A percentile compares a stretch with the other conserved stretches of the same genome.
Evolutionary conservation across 2,888 invertebrate genomes (phyloP).

Genomic region (Metallyticus violacea): DNA sequence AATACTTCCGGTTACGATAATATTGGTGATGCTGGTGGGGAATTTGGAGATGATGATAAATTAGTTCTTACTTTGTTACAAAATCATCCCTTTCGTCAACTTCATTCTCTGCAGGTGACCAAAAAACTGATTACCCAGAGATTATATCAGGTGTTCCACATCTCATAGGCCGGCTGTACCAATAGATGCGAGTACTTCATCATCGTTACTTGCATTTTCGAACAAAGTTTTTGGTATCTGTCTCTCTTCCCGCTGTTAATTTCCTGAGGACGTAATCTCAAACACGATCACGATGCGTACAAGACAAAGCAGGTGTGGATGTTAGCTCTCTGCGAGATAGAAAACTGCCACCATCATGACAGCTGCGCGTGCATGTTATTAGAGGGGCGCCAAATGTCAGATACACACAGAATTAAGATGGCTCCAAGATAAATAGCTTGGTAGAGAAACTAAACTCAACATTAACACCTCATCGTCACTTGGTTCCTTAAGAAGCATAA

Average conservation of each 20-base stretch:
- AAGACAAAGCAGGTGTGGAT: not conserved
- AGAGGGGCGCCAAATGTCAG: not conserved
- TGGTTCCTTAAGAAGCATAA: not conserved
- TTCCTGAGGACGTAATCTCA: not conserved
- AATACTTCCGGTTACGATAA: too few species aligned
- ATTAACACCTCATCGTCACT: not conserved
- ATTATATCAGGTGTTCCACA: not conserved
- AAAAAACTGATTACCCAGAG: not conserved
- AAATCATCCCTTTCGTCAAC: not conserved
- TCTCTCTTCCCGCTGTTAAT: not conserved
- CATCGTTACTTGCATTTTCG: not conserved
- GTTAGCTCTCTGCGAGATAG: too few species aligned
- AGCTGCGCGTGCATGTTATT: not conserved
- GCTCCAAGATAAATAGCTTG: not conserved
- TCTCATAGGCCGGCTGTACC: not conserved
- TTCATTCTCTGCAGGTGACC: not conserved
- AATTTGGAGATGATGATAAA: not conserved
- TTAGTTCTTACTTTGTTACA: not conserved
- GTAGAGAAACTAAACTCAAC: not conserved
- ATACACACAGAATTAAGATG: not conserved
- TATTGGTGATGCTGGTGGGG: too few species aligned
- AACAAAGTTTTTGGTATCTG: not conserved
- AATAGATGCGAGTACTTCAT: not conserved
- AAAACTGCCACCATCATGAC: not conserved
- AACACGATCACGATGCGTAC: not conserved